Percentiles rank a stretch among this genome's conserved stretches.
Evolutionary conservation across 2,797 vertebrate genomes (phyloP).

Genomic region (Anas georgica): DNA sequence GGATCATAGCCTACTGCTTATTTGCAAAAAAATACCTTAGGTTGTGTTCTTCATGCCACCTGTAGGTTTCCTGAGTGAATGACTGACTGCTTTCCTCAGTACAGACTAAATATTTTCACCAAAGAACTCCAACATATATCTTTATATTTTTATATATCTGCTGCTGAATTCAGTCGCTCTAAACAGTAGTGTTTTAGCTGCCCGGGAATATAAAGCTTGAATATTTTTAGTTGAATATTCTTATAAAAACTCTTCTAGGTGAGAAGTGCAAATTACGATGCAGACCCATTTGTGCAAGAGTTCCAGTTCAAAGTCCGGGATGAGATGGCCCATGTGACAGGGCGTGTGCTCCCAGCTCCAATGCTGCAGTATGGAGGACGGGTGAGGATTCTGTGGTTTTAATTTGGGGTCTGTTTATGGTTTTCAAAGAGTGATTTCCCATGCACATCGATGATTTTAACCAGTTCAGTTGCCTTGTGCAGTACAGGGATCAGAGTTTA

Average conservation of each 20-base stretch:
- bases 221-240: not conserved
- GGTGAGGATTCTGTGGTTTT: slow-evolving; percentile 82
- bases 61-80: not conserved
- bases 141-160: not conserved
- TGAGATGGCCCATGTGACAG: slow-evolving; percentile 98
- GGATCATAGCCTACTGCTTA: not conserved
- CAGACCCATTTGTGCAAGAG: slow-evolving; percentile 97
- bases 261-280: slow-evolving; percentile 98
- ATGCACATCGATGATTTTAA: accelerated
- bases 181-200: not conserved
- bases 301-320: slow-evolving; percentile 98
- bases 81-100: not conserved
- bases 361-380: slow-evolving; percentile 99
- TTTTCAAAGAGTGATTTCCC: not conserved
- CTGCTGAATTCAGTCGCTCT: not conserved
- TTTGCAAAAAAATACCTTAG: not conserved
- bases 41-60: not conserved
- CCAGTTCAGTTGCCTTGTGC: not conserved
- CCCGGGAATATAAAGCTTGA: not conserved
- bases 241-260: slow-evolving; percentile 79
- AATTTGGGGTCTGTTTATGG: not conserved
- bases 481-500: not conserved
- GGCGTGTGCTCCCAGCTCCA: slow-evolving; percentile 95
- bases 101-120: not conserved
- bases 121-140: not conserved